These are phyloP conservation scores for Lithophane socia DNA, from an alignment of 2,888 invertebrate genomes.

Conservation along the genomic window DNA sequence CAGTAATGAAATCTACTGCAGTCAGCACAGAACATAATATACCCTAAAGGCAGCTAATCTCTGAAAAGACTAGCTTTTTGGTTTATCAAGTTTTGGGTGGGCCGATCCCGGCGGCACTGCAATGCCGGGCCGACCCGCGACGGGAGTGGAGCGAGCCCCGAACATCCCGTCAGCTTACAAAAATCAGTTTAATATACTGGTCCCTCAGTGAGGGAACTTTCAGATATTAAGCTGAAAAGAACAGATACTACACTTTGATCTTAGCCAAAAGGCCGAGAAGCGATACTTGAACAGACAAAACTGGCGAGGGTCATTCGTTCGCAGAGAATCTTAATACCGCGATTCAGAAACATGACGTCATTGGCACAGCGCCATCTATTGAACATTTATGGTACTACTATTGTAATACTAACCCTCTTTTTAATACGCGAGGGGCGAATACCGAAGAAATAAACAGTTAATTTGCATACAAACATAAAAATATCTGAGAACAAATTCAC, in stretches of 20 bases:
- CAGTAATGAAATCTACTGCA: no score
- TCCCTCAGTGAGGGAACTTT: constrained; percentile 47
- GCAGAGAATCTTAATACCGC: constrained; percentile 28
- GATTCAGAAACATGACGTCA: constrained; percentile 39
- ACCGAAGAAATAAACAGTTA: neutral
- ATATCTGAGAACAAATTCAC: neutral
- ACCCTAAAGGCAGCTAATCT: no score
- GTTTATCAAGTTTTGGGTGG: neutral
- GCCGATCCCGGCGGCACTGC: constrained; percentile 37
- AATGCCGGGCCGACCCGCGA: constrained; percentile 37
- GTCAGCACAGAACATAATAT: no score
- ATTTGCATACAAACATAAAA: no score
- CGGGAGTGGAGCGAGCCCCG: constrained; percentile 45
- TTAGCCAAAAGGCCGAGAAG: constrained; percentile 52
- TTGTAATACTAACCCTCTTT: constrained; percentile 14
- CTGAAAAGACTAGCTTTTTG: no score
- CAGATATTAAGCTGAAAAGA: constrained; percentile 51
- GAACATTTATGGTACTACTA: neutral
- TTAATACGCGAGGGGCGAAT: neutral
- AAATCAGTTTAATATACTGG: constrained; percentile 47
- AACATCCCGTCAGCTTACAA: constrained; percentile 30
- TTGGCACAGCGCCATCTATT: constrained; percentile 20
- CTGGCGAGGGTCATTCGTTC: constrained; percentile 16
- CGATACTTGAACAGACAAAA: neutral
- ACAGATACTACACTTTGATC: constrained; percentile 49